Conservation (phyloP, 2,113 vertebrate genomes). For the Lathamus discolor region DNA sequence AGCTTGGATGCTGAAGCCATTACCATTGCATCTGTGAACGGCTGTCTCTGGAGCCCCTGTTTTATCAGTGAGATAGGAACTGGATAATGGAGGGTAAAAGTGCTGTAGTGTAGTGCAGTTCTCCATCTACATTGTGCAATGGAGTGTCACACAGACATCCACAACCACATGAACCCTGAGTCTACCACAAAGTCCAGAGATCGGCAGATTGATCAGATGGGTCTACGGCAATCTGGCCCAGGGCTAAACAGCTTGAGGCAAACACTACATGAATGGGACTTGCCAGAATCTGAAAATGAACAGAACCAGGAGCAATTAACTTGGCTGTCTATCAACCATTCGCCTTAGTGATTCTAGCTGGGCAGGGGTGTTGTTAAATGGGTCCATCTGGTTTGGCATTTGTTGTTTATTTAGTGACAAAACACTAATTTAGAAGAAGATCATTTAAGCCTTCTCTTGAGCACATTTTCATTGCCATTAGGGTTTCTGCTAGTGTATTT, state of each 20-base stretch:
- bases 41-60: not conserved
- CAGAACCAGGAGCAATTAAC: not conserved
- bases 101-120: not conserved
- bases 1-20: not conserved
- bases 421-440: not conserved
- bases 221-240: not conserved
- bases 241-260: not conserved
- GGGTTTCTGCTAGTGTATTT: not conserved
- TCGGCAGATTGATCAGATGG: not conserved
- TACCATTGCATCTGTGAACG: not conserved
- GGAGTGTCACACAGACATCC: not conserved
- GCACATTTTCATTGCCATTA: not conserved
- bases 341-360: not conserved
- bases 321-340: not conserved
- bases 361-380: not conserved
- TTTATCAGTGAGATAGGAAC: not conserved
- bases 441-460: not conserved
- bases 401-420: slow-evolving; percentile 26
- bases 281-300: not conserved
- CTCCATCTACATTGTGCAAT: not conserved
- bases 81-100: not conserved
- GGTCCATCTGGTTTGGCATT: not conserved
- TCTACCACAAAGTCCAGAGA: not conserved
- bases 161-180: not conserved
- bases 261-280: not conserved